Evolutionary conservation across 2,888 invertebrate genomes (phyloP).

Genomic region (Drosophila planitibia): DNA sequence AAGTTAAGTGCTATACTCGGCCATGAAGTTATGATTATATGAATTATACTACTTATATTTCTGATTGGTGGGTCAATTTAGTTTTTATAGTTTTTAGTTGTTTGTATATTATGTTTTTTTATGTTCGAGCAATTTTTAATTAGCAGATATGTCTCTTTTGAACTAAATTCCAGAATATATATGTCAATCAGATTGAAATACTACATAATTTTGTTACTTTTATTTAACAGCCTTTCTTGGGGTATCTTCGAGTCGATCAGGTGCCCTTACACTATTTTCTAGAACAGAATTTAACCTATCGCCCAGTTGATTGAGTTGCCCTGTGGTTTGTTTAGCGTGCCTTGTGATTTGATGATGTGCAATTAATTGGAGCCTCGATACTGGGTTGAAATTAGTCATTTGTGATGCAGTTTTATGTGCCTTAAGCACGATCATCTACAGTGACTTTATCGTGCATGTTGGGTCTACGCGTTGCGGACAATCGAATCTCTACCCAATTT

Average conservation of each 20-base stretch:
- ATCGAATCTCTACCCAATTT: conserved; percentile 54
- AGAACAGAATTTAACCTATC: conserved; percentile 22
- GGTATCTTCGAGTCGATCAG: conserved; percentile 9
- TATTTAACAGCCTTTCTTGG: not conserved
- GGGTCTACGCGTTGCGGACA: conserved; percentile 27
- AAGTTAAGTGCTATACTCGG: not conserved
- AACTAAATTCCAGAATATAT: not conserved
- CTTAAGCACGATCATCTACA: conserved; percentile 53
- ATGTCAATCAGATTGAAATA: not conserved
- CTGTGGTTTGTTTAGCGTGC: conserved; percentile 19
- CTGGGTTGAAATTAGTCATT: conserved; percentile 17
- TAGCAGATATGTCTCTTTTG: not conserved
- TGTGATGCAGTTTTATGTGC: conserved; percentile 29
- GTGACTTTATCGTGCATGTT: conserved; percentile 40
- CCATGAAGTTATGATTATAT: not conserved
- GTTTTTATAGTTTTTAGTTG: not conserved
- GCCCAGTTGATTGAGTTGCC: conserved; percentile 22
- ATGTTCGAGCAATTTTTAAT: not conserved
- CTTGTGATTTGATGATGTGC: conserved; percentile 28
- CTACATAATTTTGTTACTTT: not conserved
- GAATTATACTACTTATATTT: not conserved
- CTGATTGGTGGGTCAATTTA: not conserved
- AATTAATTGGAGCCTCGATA: conserved; percentile 31
- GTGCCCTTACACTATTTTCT: not conserved
- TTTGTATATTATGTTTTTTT: no score